Percentiles rank a stretch among this genome's conserved stretches.
These are phyloP conservation scores for Eurypyga helias DNA, from an alignment of 2,113 vertebrate species.

Conservation along the genomic window DNA sequence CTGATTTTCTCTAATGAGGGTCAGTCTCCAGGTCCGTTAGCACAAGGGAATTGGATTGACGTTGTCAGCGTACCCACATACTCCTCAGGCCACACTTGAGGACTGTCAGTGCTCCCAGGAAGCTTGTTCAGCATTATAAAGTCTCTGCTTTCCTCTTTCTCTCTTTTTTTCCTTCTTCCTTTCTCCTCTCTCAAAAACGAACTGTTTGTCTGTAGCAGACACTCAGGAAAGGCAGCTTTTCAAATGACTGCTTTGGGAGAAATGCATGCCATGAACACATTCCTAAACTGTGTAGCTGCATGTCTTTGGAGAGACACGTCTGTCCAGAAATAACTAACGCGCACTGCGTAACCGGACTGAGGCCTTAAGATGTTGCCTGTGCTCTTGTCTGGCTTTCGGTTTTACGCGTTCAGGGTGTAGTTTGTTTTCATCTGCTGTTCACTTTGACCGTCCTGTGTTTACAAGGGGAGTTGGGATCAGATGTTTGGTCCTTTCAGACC, in stretches of 20 bases:
- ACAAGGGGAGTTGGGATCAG: background rate
- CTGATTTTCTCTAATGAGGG: background rate
- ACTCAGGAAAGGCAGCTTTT: background rate
- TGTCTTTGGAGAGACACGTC: background rate
- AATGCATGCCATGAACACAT: background rate
- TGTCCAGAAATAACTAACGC: background rate
- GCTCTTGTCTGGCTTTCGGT: background rate
- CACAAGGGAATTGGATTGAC: background rate
- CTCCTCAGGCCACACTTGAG: background rate
- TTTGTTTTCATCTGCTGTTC: background rate
- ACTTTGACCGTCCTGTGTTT: background rate
- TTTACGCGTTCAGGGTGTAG: background rate
- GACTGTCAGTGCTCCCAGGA: background rate
- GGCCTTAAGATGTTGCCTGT: background rate
- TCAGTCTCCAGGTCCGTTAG: background rate
- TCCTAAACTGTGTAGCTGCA: background rate
- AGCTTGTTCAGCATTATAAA: background rate
- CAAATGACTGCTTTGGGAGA: slow-evolving; percentile 18
- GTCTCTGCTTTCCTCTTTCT: background rate
- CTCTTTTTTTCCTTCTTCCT: background rate
- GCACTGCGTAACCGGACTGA: background rate
- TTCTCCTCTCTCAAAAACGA: background rate
- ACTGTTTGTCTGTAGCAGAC: background rate
- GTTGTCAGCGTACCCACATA: background rate
- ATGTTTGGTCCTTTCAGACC: background rate